These are phyloP conservation scores for Monochamus saltuarius DNA, from an alignment of 1,140 invertebrate genomes.

Conservation along the genomic window DNA sequence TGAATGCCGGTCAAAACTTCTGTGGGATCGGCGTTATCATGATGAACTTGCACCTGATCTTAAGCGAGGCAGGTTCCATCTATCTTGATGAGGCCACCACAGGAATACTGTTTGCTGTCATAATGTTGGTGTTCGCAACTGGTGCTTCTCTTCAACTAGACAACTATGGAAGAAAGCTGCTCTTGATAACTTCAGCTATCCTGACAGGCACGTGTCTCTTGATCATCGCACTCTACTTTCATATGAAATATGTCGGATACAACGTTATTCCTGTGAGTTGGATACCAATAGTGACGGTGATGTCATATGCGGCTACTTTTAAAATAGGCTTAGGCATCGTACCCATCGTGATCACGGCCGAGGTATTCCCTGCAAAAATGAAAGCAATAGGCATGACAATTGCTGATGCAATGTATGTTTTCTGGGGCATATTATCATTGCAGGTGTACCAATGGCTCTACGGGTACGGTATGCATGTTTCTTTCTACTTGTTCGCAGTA, in stretches of 20 bases:
- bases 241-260: slow-evolving; percentile 21
- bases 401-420: slow-evolving; percentile 33
- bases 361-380: slow-evolving; percentile 64
- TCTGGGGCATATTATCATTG: slow-evolving; percentile 63
- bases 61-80: slow-evolving; percentile 46
- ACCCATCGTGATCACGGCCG: slow-evolving; percentile 68
- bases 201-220: slow-evolving; percentile 20
- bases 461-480: slow-evolving; percentile 50
- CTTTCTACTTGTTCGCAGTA: slow-evolving; percentile 68
- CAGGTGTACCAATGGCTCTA: slow-evolving; percentile 61
- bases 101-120: slow-evolving; percentile 49
- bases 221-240: slow-evolving; percentile 38
- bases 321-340: slow-evolving; percentile 53
- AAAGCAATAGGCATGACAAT: slow-evolving; percentile 50
- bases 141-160: slow-evolving; percentile 48
- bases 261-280: slow-evolving; percentile 16
- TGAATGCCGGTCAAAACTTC: slow-evolving; percentile 59
- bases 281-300: slow-evolving; percentile 27
- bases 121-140: slow-evolving; percentile 43
- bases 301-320: slow-evolving; percentile 26
- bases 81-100: slow-evolving; percentile 37
- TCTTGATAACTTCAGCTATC: slow-evolving; percentile 45
- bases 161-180: slow-evolving; percentile 50
- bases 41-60: slow-evolving; percentile 58
- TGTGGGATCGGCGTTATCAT: slow-evolving; percentile 57